Evolutionary conservation across 2,113 vertebrate genomes (phyloP).

Genomic region (Mormoops blainvillei): DNA sequence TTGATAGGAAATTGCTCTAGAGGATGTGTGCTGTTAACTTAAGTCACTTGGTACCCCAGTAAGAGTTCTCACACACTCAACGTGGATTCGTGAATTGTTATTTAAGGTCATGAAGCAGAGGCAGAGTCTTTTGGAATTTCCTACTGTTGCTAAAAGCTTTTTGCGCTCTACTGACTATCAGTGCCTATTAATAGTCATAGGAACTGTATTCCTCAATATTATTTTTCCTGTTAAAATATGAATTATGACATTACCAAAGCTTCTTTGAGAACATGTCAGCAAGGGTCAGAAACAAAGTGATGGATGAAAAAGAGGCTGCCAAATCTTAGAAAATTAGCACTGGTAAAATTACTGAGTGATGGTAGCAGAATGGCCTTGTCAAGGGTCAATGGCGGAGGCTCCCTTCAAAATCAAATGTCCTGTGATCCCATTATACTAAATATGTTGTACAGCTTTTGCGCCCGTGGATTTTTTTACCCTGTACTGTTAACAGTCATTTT

Average conservation of each 20-base stretch:
- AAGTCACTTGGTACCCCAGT: background rate
- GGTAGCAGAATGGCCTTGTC: background rate
- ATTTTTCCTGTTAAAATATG: background rate
- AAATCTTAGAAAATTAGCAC: background rate
- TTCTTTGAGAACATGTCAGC: background rate
- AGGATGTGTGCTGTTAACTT: background rate
- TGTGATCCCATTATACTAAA: background rate
- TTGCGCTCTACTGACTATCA: background rate
- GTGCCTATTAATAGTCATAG: background rate
- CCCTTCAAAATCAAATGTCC: background rate
- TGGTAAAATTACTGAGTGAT: background rate
- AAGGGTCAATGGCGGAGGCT: background rate
- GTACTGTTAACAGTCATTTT: background rate
- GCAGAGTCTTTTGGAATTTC: background rate
- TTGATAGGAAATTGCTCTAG: conserved; percentile 2
- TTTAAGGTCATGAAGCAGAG: background rate
- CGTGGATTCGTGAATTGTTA: background rate
- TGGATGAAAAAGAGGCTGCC: background rate
- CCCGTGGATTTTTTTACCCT: background rate
- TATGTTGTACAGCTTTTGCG: background rate
- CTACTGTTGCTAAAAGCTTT: background rate
- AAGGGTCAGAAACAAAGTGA: background rate
- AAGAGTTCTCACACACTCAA: background rate
- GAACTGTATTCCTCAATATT: background rate
- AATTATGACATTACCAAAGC: background rate